Percentiles rank a stretch among this genome's conserved stretches.
Conservation (phyloP, 2,888 invertebrate species). For the Macaria liturata region DNA sequence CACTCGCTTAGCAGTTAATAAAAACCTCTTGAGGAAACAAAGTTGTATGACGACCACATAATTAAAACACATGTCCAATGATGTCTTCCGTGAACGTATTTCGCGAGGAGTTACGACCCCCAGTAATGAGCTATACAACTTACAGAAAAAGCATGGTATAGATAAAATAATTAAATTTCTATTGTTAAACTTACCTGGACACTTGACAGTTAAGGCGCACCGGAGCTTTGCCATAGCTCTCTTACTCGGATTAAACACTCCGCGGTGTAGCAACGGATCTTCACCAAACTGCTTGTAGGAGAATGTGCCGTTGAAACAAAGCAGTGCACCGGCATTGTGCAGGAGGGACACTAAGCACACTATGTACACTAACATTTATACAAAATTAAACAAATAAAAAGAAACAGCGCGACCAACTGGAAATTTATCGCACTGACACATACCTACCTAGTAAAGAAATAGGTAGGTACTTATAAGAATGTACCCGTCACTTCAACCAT, state of each 20-base stretch:
- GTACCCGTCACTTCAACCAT: no score
- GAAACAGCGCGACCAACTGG: conserved; percentile 25
- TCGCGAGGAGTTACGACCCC: no score
- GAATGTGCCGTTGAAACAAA: conserved; percentile 71
- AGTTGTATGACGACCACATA: no score
- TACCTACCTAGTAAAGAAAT: not conserved
- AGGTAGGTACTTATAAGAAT: no score
- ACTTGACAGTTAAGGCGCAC: conserved; percentile 52
- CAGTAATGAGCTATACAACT: no score
- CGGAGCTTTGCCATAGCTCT: conserved; percentile 45
- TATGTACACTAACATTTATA: conserved; percentile 23
- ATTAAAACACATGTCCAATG: no score
- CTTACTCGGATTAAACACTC: conserved; percentile 39
- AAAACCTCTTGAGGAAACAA: no score
- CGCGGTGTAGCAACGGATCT: conserved; percentile 54
- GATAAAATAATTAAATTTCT: no score
- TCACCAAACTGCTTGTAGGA: conserved; percentile 50
- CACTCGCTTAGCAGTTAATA: no score
- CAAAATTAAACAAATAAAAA: conserved; percentile 1
- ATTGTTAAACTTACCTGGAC: conserved; percentile 42
- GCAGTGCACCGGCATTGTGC: conserved; percentile 38
- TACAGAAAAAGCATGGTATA: no score
- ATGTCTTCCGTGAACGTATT: no score
- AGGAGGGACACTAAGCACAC: conserved; percentile 33
- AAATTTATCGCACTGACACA: conserved; percentile 8